Base-by-base conservation (phyloP, 2,888 invertebrate species). In the Gari tellinella region DNA sequence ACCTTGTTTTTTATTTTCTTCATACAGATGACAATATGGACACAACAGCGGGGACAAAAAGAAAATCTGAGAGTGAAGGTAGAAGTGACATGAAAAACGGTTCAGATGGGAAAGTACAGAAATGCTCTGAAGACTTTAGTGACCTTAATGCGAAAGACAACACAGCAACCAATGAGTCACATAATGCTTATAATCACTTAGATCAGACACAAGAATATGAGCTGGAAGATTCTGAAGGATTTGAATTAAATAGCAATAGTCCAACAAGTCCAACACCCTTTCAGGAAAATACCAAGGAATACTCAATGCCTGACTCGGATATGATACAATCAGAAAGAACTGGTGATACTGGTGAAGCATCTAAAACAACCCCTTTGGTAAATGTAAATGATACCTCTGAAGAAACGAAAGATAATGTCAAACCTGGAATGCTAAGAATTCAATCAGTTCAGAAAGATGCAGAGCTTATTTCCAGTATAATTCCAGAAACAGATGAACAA, bases 401-500 rank as follows among this genome's bases (percentile, higher is more conserved):
- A 31, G 37, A n/a, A 4, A 12, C 52, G 31, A 25, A 4, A n/a
- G n/a, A 15, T 1, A 12, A 31, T 37, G n/a, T 17, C 2, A 23
- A 12, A 57, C 45, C 57, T 23, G 12, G 17, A 43, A 45, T 57
- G 45, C 4, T 17, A 45, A 57, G 19, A 43, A 45, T 45, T 43
- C 23, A 17, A 17, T 89, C 88, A 14, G 70, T 88, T 19, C 62
- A 82, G 7, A 61, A 61, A 48, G 88, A 88, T 81, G 85, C 87
- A 10, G 58, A 81, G 23, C 57, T 81, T 1, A 84, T 87, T 25
- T 37, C 76, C 25, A 52, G 55, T 25, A 77, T 88, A 26, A 53
- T 88, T 31, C 70, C 76, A 19, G 57, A 64, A 56, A 61, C 75
- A 37, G 72, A 86, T 73, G 53, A 80, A n/a, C 46, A 69, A n/a